These are phyloP conservation scores for Hiodon alosoides DNA, from an alignment of 2,113 vertebrate genomes.

Conservation along the genomic window DNA sequence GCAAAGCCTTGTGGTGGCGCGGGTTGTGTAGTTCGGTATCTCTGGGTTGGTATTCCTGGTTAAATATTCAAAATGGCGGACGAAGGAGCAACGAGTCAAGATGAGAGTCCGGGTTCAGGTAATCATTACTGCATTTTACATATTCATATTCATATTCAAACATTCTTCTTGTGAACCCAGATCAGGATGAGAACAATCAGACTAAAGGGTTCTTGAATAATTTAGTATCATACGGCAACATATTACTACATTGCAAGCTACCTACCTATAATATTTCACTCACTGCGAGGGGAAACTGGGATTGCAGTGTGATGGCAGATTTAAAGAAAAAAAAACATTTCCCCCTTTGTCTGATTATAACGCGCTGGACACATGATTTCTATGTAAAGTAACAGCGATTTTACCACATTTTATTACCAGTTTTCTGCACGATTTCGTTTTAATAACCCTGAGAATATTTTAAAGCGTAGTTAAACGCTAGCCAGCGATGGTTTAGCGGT, in stretches of 20 bases:
- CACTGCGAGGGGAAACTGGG: constrained; percentile 29
- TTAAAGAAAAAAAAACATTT: constrained; percentile 47
- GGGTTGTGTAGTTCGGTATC: constrained; percentile 8
- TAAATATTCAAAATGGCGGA: constrained; percentile 87
- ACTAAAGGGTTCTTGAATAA: constrained; percentile 54
- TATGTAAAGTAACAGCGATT: constrained; percentile 50
- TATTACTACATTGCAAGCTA: neutral
- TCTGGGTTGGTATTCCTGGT: constrained; percentile 63
- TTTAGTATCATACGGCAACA: constrained; percentile 70
- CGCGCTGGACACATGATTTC: constrained; percentile 63
- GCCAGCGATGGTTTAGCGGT: constrained; percentile 35
- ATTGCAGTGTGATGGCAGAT: constrained; percentile 32
- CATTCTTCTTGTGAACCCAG: constrained; percentile 32
- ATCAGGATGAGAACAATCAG: neutral
- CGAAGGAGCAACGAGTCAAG: constrained; percentile 79
- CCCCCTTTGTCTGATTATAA: constrained; percentile 62
- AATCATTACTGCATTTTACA: constrained; percentile 81
- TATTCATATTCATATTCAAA: constrained; percentile 66
- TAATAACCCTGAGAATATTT: constrained; percentile 32
- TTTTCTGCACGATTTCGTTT: constrained; percentile 31
- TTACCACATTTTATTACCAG: constrained; percentile 75
- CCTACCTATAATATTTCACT: neutral
- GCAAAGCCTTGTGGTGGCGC: neutral
- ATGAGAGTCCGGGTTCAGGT: constrained; percentile 78
- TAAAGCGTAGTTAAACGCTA: constrained; percentile 44